These are phyloP conservation scores for Thalassoma bifasciatum DNA, from an alignment of 2,113 vertebrate species.

Conservation along the genomic window DNA sequence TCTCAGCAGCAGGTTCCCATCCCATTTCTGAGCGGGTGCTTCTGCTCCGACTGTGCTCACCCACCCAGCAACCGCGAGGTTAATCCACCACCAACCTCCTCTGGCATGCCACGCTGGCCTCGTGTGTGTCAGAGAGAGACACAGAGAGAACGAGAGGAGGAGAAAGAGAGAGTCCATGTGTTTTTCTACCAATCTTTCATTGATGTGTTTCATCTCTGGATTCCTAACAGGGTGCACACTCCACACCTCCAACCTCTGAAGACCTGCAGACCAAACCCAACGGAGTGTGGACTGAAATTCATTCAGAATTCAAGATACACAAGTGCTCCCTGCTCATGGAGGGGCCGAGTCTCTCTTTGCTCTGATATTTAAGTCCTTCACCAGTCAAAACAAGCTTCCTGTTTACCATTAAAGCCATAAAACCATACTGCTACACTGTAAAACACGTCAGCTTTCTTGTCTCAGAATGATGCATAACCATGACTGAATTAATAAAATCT, in stretches of 20 bases:
- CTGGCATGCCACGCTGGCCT: slow-evolving; percentile 42
- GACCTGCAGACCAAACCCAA: slow-evolving; percentile 15
- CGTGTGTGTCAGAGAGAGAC: slow-evolving; percentile 18
- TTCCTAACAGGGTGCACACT: slow-evolving; percentile 50
- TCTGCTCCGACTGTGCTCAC: slow-evolving; percentile 62
- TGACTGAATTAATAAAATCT: too few relatives aligned
- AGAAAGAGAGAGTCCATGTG: not conserved
- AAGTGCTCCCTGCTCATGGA: slow-evolving; percentile 11
- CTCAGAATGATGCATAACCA: too few relatives aligned
- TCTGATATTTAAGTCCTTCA: not conserved
- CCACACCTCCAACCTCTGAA: slow-evolving; percentile 15
- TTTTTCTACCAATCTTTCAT: slow-evolving; percentile 56
- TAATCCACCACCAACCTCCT: slow-evolving; percentile 67
- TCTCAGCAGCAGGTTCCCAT: slow-evolving; percentile 51
- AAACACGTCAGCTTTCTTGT: too few relatives aligned
- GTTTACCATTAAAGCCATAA: not conserved
- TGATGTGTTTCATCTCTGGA: slow-evolving; percentile 60
- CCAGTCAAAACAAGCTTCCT: not conserved
- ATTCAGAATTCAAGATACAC: too few relatives aligned
- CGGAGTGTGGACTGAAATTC: too few relatives aligned
- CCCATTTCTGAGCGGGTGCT: slow-evolving; percentile 36
- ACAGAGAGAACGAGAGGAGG: slow-evolving; percentile 21
- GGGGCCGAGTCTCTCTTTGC: not conserved
- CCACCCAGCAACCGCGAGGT: slow-evolving; percentile 65
- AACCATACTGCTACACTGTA: too few relatives aligned